Evolutionary conservation across 2,797 vertebrate species (phyloP).

Genomic region (Gouania willdenowi): DNA sequence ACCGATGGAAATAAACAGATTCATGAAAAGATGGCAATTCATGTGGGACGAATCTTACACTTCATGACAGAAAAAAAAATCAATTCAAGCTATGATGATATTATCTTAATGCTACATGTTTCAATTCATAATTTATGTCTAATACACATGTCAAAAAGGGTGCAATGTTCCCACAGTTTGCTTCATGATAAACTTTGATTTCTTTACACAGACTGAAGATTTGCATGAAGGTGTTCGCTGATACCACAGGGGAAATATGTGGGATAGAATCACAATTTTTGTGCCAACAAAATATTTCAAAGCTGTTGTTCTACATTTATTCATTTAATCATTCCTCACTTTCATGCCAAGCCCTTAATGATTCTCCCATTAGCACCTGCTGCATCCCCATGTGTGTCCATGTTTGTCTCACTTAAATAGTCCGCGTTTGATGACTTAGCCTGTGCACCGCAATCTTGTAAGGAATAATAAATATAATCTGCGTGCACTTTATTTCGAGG

Average conservation of each 20-base stretch:
- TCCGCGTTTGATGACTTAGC: conserved; percentile 47
- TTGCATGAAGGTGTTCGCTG: conserved; percentile 52
- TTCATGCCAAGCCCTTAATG: conserved; percentile 76
- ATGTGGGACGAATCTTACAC: too few relatives aligned
- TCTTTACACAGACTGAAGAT: conserved; percentile 49
- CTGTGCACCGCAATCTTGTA: conserved; percentile 25
- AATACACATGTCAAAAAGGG: conserved; percentile 6
- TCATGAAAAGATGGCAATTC: too few relatives aligned
- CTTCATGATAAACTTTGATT: conserved; percentile 28
- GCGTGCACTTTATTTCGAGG: conserved; percentile 24
- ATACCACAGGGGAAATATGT: conserved; percentile 62
- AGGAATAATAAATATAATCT: conserved; percentile 31
- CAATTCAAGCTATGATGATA: too few relatives aligned
- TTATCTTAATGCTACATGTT: too few relatives aligned
- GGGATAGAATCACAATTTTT: conserved; percentile 29
- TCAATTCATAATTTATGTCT: too few relatives aligned
- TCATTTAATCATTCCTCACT: conserved; percentile 78
- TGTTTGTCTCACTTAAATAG: conserved; percentile 54
- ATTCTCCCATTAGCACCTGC: conserved; percentile 78
- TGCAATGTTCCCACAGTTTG: conserved; percentile 14
- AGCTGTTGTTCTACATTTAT: conserved; percentile 81
- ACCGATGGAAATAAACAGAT: too few relatives aligned
- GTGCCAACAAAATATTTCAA: conserved; percentile 69
- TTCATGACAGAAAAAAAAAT: too few relatives aligned
- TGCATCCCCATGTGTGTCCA: conserved; percentile 48